These are phyloP conservation scores for Camelus dromedarius DNA, from an alignment of 2,113 vertebrate genomes.

Conservation along the genomic window DNA sequence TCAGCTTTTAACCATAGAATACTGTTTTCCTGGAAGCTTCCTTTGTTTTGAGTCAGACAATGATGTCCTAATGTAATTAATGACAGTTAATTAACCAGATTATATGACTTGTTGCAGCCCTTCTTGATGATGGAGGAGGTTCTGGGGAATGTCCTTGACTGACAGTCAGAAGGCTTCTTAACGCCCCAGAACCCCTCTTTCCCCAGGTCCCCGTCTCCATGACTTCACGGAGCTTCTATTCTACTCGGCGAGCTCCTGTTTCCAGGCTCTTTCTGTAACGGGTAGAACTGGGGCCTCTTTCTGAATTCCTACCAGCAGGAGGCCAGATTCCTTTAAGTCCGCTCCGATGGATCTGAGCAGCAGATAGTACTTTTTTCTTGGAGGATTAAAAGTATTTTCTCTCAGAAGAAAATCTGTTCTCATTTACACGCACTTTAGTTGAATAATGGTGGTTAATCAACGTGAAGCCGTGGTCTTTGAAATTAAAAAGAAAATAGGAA, in stretches of 20 bases:
- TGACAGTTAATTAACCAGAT: background rate
- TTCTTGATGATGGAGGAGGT: background rate
- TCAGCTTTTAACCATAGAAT: background rate
- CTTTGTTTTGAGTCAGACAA: background rate
- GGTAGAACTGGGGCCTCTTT: background rate
- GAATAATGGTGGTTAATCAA: slow-evolving; percentile 54
- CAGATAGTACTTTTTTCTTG: background rate
- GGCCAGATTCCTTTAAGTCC: background rate
- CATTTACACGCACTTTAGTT: slow-evolving; percentile 36
- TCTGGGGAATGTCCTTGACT: background rate
- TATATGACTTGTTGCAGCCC: background rate
- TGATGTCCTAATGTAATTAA: background rate
- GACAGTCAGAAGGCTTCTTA: background rate
- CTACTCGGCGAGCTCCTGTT: background rate
- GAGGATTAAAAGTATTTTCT: slow-evolving; percentile 14
- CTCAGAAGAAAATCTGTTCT: slow-evolving; percentile 47
- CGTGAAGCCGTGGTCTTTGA: background rate
- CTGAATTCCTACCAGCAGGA: background rate
- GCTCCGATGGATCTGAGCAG: background rate
- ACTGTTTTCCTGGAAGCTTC: background rate
- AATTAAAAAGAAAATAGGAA: slow-evolving; percentile 52
- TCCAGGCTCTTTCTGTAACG: background rate
- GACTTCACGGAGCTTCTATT: background rate
- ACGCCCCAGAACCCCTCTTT: background rate
- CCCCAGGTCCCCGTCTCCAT: background rate